Evolutionary conservation across 1,140 invertebrate genomes (phyloP).

Genomic region (Drosophila fuyamai): DNA sequence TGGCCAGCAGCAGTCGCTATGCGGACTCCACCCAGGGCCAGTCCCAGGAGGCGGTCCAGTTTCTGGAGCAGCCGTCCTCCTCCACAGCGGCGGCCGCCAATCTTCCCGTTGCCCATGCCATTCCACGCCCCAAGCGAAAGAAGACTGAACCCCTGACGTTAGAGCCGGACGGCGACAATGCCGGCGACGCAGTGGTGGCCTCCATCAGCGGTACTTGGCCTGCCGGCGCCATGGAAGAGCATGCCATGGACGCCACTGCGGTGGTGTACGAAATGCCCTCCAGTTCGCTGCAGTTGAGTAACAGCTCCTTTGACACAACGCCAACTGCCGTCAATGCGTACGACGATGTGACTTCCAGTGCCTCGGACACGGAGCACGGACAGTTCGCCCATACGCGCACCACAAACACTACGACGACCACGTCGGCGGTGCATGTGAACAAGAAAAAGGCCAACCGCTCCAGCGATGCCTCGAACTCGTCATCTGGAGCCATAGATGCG

Average conservation of each 20-base stretch:
- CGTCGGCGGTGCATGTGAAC: slow-evolving; percentile 63
- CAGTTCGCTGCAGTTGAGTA: slow-evolving; percentile 63
- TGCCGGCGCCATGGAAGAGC: slow-evolving; percentile 64
- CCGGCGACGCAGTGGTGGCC: slow-evolving; percentile 16
- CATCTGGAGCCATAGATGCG: slow-evolving; percentile 48
- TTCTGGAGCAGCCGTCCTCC: slow-evolving; percentile 56
- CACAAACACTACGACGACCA: slow-evolving; percentile 78
- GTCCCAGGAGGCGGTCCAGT: slow-evolving; percentile 32
- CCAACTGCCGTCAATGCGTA: slow-evolving; percentile 20
- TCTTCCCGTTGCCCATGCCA: slow-evolving; percentile 22
- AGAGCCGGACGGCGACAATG: slow-evolving; percentile 16
- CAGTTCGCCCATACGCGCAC: slow-evolving; percentile 79
- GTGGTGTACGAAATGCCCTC: slow-evolving; percentile 56
- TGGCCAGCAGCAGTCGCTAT: slow-evolving; percentile 19
- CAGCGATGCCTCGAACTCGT: slow-evolving; percentile 35
- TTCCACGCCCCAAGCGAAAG: slow-evolving; percentile 55
- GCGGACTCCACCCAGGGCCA: slow-evolving; percentile 54
- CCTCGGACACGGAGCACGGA: slow-evolving; percentile 74
- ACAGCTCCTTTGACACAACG: slow-evolving; percentile 56
- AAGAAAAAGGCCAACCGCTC: slow-evolving; percentile 64
- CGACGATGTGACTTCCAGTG: slow-evolving; percentile 73
- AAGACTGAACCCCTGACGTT: slow-evolving; percentile 65
- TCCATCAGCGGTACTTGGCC: slow-evolving; percentile 51
- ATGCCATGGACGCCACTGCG: slow-evolving; percentile 55
- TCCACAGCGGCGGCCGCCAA: slow-evolving; percentile 43